Base-by-base conservation (phyloP, 2,888 invertebrate genomes). In the Syrista parreyssii region DNA sequence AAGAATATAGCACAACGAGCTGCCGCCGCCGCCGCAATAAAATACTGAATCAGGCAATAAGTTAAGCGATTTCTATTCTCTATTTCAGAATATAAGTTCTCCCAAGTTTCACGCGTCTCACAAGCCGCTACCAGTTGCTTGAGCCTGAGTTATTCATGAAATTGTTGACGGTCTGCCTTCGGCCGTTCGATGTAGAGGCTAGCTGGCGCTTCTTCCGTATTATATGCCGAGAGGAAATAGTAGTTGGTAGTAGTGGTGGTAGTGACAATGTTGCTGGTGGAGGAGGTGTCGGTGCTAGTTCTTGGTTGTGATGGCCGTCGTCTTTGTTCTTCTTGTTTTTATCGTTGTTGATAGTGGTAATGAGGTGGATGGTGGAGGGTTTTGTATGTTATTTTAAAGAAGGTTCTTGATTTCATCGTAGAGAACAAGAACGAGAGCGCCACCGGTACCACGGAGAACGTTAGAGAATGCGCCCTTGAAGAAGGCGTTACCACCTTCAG, bases 401-500 rank as follows among this genome's bases (percentile, higher is more conserved):
- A 92, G 88, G 82, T 91, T 91, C 90, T 94, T 94, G 87, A 95
- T 92, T 92, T 95, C 95, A 89, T 95, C 95, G 90, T 95, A 95
- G 86, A 95, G 92, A 82, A 95, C 95, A 81, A 95, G 92, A 79
- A 95, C 95, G 76, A 96, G 92, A 80, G 95, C 94, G 79, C 94
- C 94, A 83, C 94, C 95, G 81, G 94, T 94, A 83, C 94, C 94
- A 87, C 94, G 92, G 80, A 95, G 92, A 76, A 94, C 92, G 88
- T 95, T 95, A 75, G 94, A 94, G 89, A 94, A 93, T 73, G 94
- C 94, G 69, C 94, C 95, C 92, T 95, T 96, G 93, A 96, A 95
- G 93, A 96, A 94, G 79, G 96, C 95, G 81, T 88, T 89, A 75
- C 92, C 90, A 84, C 96, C 96, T 90, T 96, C 96, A 71, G 92